Evolutionary conservation across 2,797 vertebrate species (phyloP), one percentile per base, ranked within the genome.

Genomic region (Pagetopsis macropterus): DNA sequence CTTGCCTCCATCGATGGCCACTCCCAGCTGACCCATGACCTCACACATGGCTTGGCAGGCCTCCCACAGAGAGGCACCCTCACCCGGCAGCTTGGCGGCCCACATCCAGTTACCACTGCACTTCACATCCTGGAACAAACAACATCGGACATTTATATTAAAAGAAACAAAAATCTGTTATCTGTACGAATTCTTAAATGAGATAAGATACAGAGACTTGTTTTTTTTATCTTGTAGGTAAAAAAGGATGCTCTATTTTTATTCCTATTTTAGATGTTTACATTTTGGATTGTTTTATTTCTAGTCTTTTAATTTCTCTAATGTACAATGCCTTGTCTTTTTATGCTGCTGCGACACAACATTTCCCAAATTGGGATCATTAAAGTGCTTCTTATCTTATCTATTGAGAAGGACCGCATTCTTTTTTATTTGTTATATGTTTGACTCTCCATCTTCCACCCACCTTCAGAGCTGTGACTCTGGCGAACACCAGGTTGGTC

Each of bases 91-190:
- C 89, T 98, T 98, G 8, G 96, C 96, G 0, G 96, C 95, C 97
- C 97, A 99, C 97, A 98, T 98, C 97, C 97, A 98, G 93, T 98
- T 98, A 11, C 96, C 97, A 3, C 97, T 98, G 59, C 97, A 98
- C 79, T 99, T 98, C 45, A 98, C 96, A 16, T 98, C 97, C 97
- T 98, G 68, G 51, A 82, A 77, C 37, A 81, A 57, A 81, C 14
- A 10, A 33, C 3, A 5, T 17, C 50, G 41, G 44, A 64, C 14
- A 21, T 16, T 33, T 1, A n/a, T 10, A 33, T 37, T 21, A 33
- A 43, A 58, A 17, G 33, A 37, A 37, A 37, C 8, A 37, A 37
- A 37, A 2, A 8, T 12, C 31, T 43, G 9, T 60, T 9, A 15
- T 31, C 44, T 40, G 19, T 17, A 40, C 1, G 12, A 7, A 8